Percentiles rank a stretch among this genome's conserved stretches.
phyloP scores from a whole-genome alignment of 2,113 vertebrate species.

The Spermophilus dauricus region DNA sequence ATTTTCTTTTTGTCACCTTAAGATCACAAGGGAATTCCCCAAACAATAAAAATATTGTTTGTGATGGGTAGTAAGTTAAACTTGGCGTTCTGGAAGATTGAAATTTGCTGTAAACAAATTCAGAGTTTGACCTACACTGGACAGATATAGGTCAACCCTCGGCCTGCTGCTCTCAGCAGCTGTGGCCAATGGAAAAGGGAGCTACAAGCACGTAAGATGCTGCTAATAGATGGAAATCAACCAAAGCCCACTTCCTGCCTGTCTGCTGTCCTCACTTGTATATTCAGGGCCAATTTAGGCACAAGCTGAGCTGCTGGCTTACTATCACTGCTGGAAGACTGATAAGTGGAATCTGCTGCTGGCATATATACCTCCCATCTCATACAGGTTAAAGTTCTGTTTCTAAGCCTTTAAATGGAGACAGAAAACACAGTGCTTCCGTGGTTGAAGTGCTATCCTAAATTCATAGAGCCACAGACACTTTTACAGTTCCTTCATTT shows the following conservation, averaged over 20 bases:
- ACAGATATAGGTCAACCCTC: conserved; percentile 83
- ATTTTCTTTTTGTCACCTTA: conserved; percentile 38
- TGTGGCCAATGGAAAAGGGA: conserved; percentile 76
- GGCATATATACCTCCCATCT: neutral
- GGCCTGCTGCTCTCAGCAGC: conserved; percentile 78
- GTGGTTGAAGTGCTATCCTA: neutral
- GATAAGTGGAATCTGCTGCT: neutral
- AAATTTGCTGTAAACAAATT: conserved; percentile 71
- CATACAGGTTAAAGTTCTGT: conserved; percentile 4
- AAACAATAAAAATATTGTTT: conserved; percentile 50
- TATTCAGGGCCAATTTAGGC: neutral
- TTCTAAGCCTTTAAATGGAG: conserved; percentile 36
- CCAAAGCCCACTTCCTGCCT: conserved; percentile 82
- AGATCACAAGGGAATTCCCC: neutral
- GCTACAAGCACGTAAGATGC: conserved; percentile 68
- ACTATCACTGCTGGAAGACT: neutral
- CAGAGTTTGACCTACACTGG: conserved; percentile 68
- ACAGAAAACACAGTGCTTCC: neutral
- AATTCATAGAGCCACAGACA: neutral
- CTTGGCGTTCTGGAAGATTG: conserved; percentile 75
- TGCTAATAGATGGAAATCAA: conserved; percentile 75
- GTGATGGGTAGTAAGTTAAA: conserved; percentile 67
- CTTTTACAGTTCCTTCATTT: neutral
- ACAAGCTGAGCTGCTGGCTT: neutral
- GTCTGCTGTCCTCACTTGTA: conserved; percentile 14